These are phyloP conservation scores for Rhincodon typus DNA, from an alignment of 2,797 vertebrate species.

Conservation along the genomic window DNA sequence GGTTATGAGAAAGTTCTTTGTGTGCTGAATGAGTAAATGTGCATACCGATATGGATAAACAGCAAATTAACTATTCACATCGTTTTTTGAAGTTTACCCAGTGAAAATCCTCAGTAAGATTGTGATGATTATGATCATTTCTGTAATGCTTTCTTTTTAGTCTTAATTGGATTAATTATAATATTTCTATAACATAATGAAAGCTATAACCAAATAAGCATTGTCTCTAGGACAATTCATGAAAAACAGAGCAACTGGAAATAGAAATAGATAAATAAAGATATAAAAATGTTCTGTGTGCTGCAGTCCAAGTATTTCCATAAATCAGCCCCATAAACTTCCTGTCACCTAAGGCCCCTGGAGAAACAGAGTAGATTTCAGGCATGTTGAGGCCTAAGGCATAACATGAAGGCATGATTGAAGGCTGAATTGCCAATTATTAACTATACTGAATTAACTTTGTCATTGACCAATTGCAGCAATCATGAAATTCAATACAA, in stretches of 20 bases:
- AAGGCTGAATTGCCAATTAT: neutral
- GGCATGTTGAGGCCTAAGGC: neutral
- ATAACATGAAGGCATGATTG: neutral
- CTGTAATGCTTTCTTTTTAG: neutral
- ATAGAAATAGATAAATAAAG: neutral
- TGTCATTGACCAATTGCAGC: neutral
- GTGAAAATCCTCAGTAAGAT: neutral
- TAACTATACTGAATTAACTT: neutral
- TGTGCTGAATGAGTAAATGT: neutral
- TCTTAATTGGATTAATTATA: neutral
- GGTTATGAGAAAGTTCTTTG: neutral
- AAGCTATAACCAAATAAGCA: neutral
- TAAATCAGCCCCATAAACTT: neutral
- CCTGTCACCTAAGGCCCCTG: neutral
- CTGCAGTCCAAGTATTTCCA: neutral
- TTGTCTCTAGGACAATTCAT: neutral
- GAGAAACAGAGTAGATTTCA: neutral
- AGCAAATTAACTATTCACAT: neutral
- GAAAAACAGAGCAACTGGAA: neutral
- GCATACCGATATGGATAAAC: neutral
- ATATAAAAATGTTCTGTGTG: neutral
- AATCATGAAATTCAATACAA: neutral
- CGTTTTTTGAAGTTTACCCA: slow-evolving; percentile 15
- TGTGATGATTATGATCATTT: neutral
- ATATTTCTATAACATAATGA: neutral